Conservation (phyloP, 2,113 vertebrate species). For the Orycteropus afer region DNA sequence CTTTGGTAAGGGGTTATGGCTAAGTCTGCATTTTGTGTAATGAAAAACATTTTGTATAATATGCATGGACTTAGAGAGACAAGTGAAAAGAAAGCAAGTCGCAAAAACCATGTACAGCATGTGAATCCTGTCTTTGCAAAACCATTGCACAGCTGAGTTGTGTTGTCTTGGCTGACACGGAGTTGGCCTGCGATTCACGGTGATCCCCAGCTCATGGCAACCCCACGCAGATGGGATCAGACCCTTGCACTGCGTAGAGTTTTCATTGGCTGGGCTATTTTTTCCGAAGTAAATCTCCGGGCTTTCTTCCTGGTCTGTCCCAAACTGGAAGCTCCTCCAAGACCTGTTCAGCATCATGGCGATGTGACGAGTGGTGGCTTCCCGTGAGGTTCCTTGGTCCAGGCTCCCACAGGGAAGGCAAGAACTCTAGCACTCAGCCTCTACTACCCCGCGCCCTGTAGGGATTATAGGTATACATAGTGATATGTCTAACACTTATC, state of each 20-base stretch:
- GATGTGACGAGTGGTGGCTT: background rate
- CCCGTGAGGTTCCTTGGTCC: background rate
- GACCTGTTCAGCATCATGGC: background rate
- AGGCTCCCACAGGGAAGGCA: background rate
- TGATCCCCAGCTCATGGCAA: too few relatives aligned
- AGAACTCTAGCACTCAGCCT: background rate
- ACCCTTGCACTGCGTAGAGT: too few relatives aligned
- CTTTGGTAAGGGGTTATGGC: background rate
- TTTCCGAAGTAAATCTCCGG: too few relatives aligned
- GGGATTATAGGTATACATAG: background rate
- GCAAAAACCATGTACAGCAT: background rate
- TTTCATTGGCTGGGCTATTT: too few relatives aligned
- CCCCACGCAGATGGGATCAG: too few relatives aligned
- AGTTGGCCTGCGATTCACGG: background rate
- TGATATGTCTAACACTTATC: background rate
- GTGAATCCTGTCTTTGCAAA: background rate
- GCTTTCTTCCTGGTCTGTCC: too few relatives aligned
- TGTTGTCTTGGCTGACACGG: background rate
- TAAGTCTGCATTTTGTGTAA: background rate
- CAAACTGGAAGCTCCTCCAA: background rate
- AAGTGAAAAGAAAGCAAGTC: conserved; percentile 24
- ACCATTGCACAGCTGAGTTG: background rate
- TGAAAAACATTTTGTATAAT: background rate
- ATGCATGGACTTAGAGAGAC: background rate
- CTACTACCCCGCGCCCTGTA: background rate